These are phyloP conservation scores for Prorops nasuta DNA, from an alignment of 1,140 invertebrate genomes.

Conservation along the genomic window DNA sequence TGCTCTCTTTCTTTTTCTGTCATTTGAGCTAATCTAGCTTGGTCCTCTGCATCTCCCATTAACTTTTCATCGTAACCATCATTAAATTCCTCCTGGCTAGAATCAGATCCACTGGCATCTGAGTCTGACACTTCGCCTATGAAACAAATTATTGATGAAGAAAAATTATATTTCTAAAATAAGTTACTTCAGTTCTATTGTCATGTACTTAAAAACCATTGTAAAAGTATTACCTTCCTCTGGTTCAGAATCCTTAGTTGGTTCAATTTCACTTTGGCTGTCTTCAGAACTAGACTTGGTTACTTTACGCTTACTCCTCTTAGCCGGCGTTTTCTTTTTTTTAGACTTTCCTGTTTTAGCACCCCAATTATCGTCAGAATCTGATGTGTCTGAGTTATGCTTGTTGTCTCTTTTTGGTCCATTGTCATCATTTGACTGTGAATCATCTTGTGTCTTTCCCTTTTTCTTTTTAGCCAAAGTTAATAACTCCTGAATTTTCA, in stretches of 20 bases:
- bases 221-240: conserved; percentile 73
- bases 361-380: conserved; percentile 73
- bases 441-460: conserved; percentile 58
- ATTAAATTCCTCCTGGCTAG: conserved; percentile 69
- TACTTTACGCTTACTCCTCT: conserved; percentile 47
- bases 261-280: conserved; percentile 58
- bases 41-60: conserved; percentile 96
- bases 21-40: conserved; percentile 82
- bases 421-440: conserved; percentile 61
- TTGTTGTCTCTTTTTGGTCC: conserved; percentile 44
- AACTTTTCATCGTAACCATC: conserved; percentile 94
- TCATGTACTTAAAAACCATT: not conserved
- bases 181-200: conserved; percentile 2
- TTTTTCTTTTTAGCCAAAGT: conserved; percentile 86
- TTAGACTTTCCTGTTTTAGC: conserved; percentile 60
- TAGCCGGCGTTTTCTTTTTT: conserved; percentile 61
- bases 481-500: conserved; percentile 75
- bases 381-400: conserved; percentile 67
- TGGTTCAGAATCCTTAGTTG: conserved; percentile 66
- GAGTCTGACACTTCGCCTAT: conserved; percentile 70
- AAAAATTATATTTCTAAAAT: not conserved
- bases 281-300: conserved; percentile 61
- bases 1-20: conserved; percentile 97
- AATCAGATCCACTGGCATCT: conserved; percentile 55
- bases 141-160: conserved; percentile 5